Conservation (phyloP, 2,888 invertebrate species). For the Flexamia atlantica region DNA sequence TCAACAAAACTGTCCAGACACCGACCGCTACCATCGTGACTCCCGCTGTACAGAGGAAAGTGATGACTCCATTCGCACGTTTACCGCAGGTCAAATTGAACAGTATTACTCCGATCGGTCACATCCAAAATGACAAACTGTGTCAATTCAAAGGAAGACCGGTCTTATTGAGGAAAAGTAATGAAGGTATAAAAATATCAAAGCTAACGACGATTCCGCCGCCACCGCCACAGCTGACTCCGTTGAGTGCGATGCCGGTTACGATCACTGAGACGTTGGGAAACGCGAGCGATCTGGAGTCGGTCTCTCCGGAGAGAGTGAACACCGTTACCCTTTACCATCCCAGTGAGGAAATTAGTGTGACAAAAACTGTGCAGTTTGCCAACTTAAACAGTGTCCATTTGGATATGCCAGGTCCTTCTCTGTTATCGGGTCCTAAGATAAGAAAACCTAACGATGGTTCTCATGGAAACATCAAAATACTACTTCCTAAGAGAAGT, state of each 20-base stretch:
- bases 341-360: constrained; percentile 14
- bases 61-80: background rate
- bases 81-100: background rate
- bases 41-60: background rate
- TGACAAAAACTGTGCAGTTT: constrained; percentile 36
- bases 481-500: constrained; percentile 27
- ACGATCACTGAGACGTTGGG: background rate
- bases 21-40: background rate
- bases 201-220: background rate
- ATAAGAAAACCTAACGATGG: constrained; percentile 10
- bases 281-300: background rate
- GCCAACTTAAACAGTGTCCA: background rate
- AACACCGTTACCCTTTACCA: constrained; percentile 20
- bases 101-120: constrained; percentile 20
- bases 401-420: background rate
- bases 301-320: background rate
- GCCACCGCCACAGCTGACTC: background rate
- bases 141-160: background rate
- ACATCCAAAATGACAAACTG: background rate
- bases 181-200: background rate
- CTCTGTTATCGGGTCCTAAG: constrained; percentile 13
- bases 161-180: constrained; percentile 2
- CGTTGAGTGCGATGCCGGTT: background rate
- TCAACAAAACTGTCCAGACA: background rate
- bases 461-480: background rate